Percentiles rank a stretch among this genome's conserved stretches.
Evolutionary conservation across 1,140 invertebrate species (phyloP).

Genomic region (Atopsyche davidsoni): DNA sequence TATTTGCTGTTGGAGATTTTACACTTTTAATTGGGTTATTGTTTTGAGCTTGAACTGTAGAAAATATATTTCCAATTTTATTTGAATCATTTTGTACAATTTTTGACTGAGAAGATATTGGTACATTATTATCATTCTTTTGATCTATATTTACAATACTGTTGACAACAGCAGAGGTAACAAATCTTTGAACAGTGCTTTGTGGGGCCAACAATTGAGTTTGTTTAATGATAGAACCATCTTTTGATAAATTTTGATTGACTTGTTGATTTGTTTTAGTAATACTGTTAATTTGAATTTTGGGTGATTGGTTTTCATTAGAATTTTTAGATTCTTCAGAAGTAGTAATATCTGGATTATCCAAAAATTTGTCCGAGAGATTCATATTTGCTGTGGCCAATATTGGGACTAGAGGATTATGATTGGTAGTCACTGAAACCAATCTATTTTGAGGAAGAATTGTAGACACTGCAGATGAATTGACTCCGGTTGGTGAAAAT

Average conservation of each 20-base stretch:
- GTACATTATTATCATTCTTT: slow-evolving; percentile 12
- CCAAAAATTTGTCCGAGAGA: too few species aligned
- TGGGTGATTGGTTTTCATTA: too few species aligned
- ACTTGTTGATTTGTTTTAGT: slow-evolving; percentile 1
- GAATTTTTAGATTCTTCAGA: too few species aligned
- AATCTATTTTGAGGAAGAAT: slow-evolving; percentile 44
- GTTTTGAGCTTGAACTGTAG: background rate
- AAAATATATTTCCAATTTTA: background rate
- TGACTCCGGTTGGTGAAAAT: slow-evolving; percentile 39
- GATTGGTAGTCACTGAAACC: slow-evolving; percentile 41
- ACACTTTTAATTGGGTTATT: slow-evolving; percentile 4
- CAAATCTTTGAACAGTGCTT: slow-evolving; percentile 9
- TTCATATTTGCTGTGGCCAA: slow-evolving; percentile 17
- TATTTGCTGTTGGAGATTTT: background rate
- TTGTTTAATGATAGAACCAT: slow-evolving; percentile 23
- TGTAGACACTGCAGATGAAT: slow-evolving; percentile 37
- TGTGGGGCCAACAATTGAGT: slow-evolving; percentile 2
- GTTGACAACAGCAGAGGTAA: slow-evolving; percentile 9
- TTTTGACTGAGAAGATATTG: slow-evolving; percentile 8
- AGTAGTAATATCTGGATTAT: too few species aligned
- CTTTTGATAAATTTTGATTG: slow-evolving; percentile 1
- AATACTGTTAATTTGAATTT: background rate
- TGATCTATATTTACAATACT: slow-evolving; percentile 5
- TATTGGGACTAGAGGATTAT: slow-evolving; percentile 30
- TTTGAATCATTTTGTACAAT: background rate